Base-by-base conservation (phyloP, 2,113 vertebrate genomes). In the Riparia riparia region DNA sequence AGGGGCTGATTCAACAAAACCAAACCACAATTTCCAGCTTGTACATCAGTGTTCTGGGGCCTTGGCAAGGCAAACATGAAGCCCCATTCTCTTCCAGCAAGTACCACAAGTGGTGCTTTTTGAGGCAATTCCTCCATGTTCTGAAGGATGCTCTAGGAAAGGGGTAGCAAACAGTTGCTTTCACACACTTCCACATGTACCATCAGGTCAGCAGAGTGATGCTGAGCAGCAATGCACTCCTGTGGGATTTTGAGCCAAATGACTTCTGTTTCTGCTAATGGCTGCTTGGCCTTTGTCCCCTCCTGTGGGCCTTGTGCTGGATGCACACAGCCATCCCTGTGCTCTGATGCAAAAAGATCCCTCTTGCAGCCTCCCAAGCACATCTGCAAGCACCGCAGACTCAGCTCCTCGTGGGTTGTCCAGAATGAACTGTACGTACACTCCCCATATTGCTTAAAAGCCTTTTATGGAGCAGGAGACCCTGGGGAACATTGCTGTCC, bases 401-500 rank as follows among this genome's bases (percentile, higher is more conserved):
- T n/a, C 50, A 63, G 34, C 37, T 93, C 56, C 86, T 90, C 10
- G 0, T 54, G 84, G 45, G 57, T 81, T 93, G 42, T 65, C 73
- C 57, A 12, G 50, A 90, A 56, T 26, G 71, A 60, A 29, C 63
- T 53, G 14, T n/a, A 60, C 12, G 32, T 86, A 50, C 74, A 12
- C 51, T 86, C 49, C 66, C 60, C 4, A 1, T 45, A 63, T 24
- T 83, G 78, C 88, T 91, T 86, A 84, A 82, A 92, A 91, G 31
- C 4, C n/a, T 82, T 96, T 90, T 58, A 90, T 9, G 7, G 74
- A 91, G 89, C 69, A 85, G 41, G 44, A 53, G 44, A 77, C 95
- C 74, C 91, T 2, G 0, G 95, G 82, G 96, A 95, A 10, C 58
- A 34, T 14, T 94, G 61, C 26, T 97, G 94, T 96, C 96, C 88